Conservation (phyloP, 2,113 vertebrate species). For the Salvelinus fontinalis region DNA sequence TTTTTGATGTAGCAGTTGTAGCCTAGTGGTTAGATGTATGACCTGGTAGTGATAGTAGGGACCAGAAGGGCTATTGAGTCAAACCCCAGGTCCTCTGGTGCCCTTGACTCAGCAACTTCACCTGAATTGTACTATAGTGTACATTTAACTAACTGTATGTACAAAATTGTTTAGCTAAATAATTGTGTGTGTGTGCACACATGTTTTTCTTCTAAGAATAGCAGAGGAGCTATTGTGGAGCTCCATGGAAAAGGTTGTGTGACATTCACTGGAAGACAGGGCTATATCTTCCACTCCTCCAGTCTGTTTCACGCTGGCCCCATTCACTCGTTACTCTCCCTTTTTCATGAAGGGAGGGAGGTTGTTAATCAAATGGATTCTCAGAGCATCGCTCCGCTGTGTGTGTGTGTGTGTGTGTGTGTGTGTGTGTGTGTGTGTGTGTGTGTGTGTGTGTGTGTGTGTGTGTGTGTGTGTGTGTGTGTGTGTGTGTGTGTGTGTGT, state of each 20-base stretch:
- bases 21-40: not conserved
- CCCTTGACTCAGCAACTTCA: not conserved
- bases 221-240: not conserved
- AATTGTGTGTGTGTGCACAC: not conserved
- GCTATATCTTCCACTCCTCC: not conserved
- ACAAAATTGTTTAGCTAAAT: not conserved
- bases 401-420: too few species aligned
- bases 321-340: too few species aligned
- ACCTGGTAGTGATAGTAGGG: not conserved
- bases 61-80: not conserved
- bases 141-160: not conserved
- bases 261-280: not conserved
- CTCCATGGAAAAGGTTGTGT: not conserved
- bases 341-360: too few species aligned
- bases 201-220: not conserved
- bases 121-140: not conserved
- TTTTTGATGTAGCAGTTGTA: not conserved
- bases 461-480: not conserved
- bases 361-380: too few species aligned
- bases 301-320: not conserved
- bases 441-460: not conserved
- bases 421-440: not conserved
- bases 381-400: too few species aligned
- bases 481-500: not conserved
- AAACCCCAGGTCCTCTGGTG: not conserved